Conservation (phyloP, 2,113 vertebrate genomes). For the Marcusenius ussheri region DNA sequence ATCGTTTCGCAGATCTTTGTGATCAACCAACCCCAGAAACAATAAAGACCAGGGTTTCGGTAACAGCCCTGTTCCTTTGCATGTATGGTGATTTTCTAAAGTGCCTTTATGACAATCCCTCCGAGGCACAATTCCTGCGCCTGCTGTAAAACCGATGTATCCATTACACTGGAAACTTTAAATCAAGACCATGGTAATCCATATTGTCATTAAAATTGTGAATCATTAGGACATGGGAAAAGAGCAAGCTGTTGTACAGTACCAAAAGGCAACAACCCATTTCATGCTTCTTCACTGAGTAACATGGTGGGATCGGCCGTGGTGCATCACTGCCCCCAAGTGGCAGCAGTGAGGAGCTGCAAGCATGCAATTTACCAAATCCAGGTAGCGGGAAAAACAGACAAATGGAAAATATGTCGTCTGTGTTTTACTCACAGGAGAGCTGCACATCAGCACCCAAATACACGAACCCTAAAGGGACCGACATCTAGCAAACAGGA, state of each 20-base stretch:
- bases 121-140: constrained; percentile 43
- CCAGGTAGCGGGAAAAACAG: neutral
- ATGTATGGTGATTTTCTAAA: constrained; percentile 38
- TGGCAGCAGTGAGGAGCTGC: constrained; percentile 22
- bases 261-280: constrained; percentile 47
- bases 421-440: constrained; percentile 32
- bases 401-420: constrained; percentile 39
- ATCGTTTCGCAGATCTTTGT: neutral
- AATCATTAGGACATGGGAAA: constrained; percentile 56
- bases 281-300: neutral
- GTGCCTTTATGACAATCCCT: constrained; percentile 44
- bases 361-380: neutral
- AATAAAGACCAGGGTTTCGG: constrained; percentile 20
- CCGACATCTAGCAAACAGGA: neutral
- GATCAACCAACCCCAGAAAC: neutral
- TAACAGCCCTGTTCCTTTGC: neutral
- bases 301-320: neutral
- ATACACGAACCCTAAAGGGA: neutral
- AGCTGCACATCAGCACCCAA: constrained; percentile 10
- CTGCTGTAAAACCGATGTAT: constrained; percentile 45
- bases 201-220: constrained; percentile 63
- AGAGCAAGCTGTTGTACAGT: constrained; percentile 49
- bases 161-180: constrained; percentile 57
- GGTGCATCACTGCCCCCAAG: constrained; percentile 60
- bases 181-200: constrained; percentile 58